These are phyloP conservation scores for Drosophila sulfurigaster DNA, from an alignment of 1,140 invertebrate genomes.

Conservation along the genomic window DNA sequence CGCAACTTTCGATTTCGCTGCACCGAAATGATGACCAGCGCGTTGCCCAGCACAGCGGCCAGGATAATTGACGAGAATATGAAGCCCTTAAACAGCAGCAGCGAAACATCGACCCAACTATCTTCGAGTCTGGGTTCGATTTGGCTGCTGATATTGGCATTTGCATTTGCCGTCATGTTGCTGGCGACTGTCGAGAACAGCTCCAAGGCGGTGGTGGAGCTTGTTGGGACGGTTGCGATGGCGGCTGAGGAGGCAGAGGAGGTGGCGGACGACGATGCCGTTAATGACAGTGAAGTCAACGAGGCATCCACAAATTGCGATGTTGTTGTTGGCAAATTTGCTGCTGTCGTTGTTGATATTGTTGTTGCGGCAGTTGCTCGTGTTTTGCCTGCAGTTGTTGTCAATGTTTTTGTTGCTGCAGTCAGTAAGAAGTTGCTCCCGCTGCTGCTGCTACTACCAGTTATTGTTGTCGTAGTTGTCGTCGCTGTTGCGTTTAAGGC, in stretches of 20 bases:
- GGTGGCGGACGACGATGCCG: slow-evolving; percentile 51
- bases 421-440: slow-evolving; percentile 40
- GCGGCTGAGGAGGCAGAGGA: slow-evolving; percentile 9
- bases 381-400: slow-evolving; percentile 46
- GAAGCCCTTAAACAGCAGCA: slow-evolving; percentile 89
- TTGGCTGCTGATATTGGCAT: slow-evolving; percentile 56
- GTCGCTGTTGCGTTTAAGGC: slow-evolving; percentile 39
- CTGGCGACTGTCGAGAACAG: slow-evolving; percentile 59
- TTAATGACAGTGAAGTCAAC: slow-evolving; percentile 79
- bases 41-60: slow-evolving; percentile 94
- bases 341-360: slow-evolving; percentile 48
- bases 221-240: slow-evolving; percentile 23
- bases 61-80: slow-evolving; percentile 94
- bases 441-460: slow-evolving; percentile 11
- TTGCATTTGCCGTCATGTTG: slow-evolving; percentile 53
- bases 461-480: slow-evolving; percentile 40
- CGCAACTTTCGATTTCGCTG: slow-evolving; percentile 84
- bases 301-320: slow-evolving; percentile 73
- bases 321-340: slow-evolving; percentile 59
- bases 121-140: slow-evolving; percentile 51
- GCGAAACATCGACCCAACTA: slow-evolving; percentile 86
- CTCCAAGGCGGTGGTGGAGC: slow-evolving; percentile 43
- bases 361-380: slow-evolving; percentile 16
- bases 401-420: slow-evolving; percentile 36
- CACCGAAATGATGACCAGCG: slow-evolving; percentile 91